Percentiles rank a stretch among this genome's conserved stretches.
Conservation (phyloP, 2,113 vertebrate species). For the Trinectes maculatus region DNA sequence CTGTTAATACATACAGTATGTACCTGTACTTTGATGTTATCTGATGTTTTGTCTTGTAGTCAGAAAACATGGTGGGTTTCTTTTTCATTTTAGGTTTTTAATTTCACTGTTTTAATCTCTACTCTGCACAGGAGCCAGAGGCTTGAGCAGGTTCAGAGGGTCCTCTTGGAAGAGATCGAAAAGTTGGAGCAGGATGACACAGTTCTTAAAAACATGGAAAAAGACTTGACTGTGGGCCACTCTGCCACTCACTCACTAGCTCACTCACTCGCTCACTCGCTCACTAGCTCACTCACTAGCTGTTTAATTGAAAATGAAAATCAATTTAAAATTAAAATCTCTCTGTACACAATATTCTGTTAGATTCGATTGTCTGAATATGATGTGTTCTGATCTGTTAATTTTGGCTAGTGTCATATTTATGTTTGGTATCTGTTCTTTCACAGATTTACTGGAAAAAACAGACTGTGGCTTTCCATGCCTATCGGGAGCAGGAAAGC, state of each 20-base stretch:
- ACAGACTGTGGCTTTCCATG: conserved; percentile 66
- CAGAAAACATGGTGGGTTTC: no score
- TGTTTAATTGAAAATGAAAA: no score
- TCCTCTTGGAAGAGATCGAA: conserved; percentile 85
- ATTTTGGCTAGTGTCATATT: conserved; percentile 4
- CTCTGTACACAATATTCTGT: no score
- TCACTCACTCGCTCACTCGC: background rate
- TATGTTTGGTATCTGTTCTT: conserved; percentile 9
- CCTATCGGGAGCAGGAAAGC: conserved; percentile 70
- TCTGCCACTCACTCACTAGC: background rate
- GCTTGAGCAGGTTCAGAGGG: conserved; percentile 82
- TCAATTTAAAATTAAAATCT: no score
- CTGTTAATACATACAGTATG: no score
- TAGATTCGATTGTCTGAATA: no score
- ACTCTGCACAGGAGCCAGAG: conserved; percentile 82
- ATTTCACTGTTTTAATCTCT: conserved; percentile 3
- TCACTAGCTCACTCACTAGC: background rate
- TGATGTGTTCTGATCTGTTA: background rate
- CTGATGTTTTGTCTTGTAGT: no score
- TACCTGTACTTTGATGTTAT: no score
- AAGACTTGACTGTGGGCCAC: conserved; percentile 85
- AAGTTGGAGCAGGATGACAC: conserved; percentile 87
- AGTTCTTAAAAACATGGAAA: conserved; percentile 87
- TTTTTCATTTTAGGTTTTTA: background rate
- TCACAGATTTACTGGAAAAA: conserved; percentile 75